A percentile compares a stretch with the other conserved stretches of the same genome.
phyloP scores from a whole-genome alignment of 2,797 vertebrate species.

The Heliangelus exortis region DNA sequence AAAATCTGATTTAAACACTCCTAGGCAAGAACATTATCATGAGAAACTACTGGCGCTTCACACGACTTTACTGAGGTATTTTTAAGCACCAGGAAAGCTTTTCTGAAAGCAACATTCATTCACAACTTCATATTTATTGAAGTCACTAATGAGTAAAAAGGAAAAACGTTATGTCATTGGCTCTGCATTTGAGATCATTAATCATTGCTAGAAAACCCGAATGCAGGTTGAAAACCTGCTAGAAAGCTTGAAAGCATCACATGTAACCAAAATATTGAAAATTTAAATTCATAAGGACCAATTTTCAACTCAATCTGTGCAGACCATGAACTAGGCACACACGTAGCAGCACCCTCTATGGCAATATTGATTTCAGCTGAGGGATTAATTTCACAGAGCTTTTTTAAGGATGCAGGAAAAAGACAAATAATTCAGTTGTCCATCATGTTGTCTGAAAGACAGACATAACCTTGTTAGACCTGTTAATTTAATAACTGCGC shows the following conservation, averaged over 20 bases:
- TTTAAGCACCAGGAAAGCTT: slow-evolving; percentile 28
- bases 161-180: neutral
- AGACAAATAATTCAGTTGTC: neutral
- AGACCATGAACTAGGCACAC: neutral
- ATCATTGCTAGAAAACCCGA: neutral
- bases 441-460: neutral
- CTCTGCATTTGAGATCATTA: neutral
- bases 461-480: neutral
- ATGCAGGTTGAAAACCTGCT: neutral
- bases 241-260: neutral
- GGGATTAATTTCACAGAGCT: neutral
- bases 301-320: neutral
- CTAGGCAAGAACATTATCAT: slow-evolving; percentile 3
- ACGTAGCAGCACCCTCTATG: neutral
- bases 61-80: slow-evolving; percentile 24
- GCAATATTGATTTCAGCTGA: neutral
- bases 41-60: neutral
- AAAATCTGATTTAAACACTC: slow-evolving; percentile 24
- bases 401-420: neutral
- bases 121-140: slow-evolving; percentile 30
- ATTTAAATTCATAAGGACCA: neutral
- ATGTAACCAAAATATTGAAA: neutral
- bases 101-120: slow-evolving; percentile 36
- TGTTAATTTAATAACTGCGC: neutral
- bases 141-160: slow-evolving; percentile 1